Percentiles rank a stretch among this genome's conserved stretches.
Evolutionary conservation across 2,797 vertebrate genomes (phyloP).

Genomic region (Neoniphon sammara): DNA sequence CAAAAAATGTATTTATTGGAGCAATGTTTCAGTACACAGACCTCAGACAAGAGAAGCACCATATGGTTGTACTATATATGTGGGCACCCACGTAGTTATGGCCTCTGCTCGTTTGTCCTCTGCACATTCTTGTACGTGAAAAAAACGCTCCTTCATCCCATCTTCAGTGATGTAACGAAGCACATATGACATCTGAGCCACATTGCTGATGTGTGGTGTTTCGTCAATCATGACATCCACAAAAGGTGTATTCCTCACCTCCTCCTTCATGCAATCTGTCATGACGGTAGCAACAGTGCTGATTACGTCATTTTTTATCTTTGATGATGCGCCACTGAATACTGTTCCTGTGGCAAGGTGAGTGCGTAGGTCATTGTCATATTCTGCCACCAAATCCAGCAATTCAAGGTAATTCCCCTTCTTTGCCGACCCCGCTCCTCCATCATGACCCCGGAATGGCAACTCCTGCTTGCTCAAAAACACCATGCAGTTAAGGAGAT

Average conservation of each 20-base stretch:
- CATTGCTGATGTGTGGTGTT: slow-evolving; percentile 18
- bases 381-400: background rate
- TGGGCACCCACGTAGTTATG: too few species aligned
- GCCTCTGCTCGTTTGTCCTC: background rate
- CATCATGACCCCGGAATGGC: too few species aligned
- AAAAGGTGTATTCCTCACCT: slow-evolving; percentile 8
- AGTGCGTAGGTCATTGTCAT: background rate
- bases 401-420: too few species aligned
- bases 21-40: too few species aligned
- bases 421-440: too few species aligned
- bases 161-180: background rate
- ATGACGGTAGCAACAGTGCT: background rate
- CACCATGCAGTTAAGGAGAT: too few species aligned
- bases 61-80: too few species aligned
- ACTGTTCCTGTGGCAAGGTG: background rate
- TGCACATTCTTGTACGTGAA: too few species aligned
- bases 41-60: too few species aligned
- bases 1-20: too few species aligned
- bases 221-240: slow-evolving; percentile 7
- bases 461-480: too few species aligned
- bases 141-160: slow-evolving; percentile 3
- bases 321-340: slow-evolving; percentile 1
- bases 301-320: slow-evolving; percentile 5
- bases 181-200: slow-evolving; percentile 18
- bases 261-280: slow-evolving; percentile 1